These are phyloP conservation scores for Mastigias papua DNA, from an alignment of 30 jellyfish, hydroid and myxozoan species.

Conservation along the genomic window DNA sequence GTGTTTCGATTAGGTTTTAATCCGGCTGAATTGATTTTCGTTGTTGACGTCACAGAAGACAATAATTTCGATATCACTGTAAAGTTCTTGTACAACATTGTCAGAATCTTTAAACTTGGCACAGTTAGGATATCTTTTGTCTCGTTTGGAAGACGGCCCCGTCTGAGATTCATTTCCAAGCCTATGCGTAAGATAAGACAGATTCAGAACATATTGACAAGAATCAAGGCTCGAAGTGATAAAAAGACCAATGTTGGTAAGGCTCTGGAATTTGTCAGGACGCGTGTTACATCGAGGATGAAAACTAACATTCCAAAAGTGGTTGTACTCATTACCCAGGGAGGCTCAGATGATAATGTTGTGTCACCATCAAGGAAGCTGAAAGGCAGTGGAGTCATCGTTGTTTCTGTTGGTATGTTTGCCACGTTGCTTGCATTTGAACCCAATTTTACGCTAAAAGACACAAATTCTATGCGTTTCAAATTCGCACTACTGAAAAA, in stretches of 20 bases:
- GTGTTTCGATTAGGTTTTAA: conserved; percentile 3
- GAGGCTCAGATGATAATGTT: conserved; percentile 76
- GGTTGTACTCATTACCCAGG: conserved; percentile 69
- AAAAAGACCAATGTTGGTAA: conserved; percentile 43
- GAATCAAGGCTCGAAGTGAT: conserved; percentile 38
- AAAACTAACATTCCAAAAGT: conserved; percentile 18
- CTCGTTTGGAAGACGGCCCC: conserved; percentile 53
- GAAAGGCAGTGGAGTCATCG: conserved; percentile 57
- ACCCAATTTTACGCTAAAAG: too few relatives aligned
- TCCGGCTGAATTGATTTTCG: conserved; percentile 61
- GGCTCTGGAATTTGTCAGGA: conserved; percentile 62
- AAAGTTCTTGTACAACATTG: conserved; percentile 62
- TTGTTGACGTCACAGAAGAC: conserved; percentile 62
- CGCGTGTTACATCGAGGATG: conserved; percentile 28
- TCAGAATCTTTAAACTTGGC: conserved; percentile 66
- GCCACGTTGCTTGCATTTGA: too few relatives aligned
- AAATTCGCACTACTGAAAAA: too few relatives aligned
- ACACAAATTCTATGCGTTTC: too few relatives aligned
- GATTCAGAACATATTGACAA: conserved; percentile 42
- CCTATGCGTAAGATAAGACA: conserved; percentile 29
- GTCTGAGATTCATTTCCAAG: conserved; percentile 25
- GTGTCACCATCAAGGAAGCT: conserved; percentile 31
- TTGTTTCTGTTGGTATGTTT: conserved; percentile 75
- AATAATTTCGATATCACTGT: conserved; percentile 48
- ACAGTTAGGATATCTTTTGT: conserved; percentile 45